Percentiles rank a stretch among this genome's conserved stretches.
Evolutionary conservation across 2,888 invertebrate species (phyloP).

Genomic region (Malthinus flaveolus): DNA sequence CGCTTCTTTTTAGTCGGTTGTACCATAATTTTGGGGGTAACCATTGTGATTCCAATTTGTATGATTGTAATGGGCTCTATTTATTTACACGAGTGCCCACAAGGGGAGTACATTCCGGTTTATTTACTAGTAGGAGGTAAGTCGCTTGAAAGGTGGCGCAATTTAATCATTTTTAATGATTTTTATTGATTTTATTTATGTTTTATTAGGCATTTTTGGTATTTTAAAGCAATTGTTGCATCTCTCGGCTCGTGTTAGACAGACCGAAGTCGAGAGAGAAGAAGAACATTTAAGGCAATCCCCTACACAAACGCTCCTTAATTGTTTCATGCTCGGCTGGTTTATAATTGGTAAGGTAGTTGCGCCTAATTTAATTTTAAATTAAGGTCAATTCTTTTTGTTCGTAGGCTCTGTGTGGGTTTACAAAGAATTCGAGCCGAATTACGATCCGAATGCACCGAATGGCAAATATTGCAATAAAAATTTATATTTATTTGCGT

Average conservation of each 20-base stretch:
- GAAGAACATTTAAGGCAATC: slow-evolving; percentile 59
- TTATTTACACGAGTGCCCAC: slow-evolving; percentile 67
- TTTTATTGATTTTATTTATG: not conserved
- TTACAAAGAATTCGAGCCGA: slow-evolving; percentile 66
- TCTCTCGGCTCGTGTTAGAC: slow-evolving; percentile 59
- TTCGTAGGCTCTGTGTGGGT: slow-evolving; percentile 69
- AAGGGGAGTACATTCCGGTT: slow-evolving; percentile 68
- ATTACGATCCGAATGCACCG: slow-evolving; percentile 54
- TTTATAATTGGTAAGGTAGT: slow-evolving; percentile 63
- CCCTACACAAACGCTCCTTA: slow-evolving; percentile 60
- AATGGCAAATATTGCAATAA: slow-evolving; percentile 64
- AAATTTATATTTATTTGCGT: slow-evolving; percentile 69
- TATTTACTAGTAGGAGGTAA: slow-evolving; percentile 68
- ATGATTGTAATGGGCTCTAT: slow-evolving; percentile 70
- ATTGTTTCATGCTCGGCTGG: slow-evolving; percentile 70
- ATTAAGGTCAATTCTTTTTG: slow-evolving; percentile 13
- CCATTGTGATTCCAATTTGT: slow-evolving; percentile 66
- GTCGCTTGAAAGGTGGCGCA: no score
- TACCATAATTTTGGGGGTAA: slow-evolving; percentile 64
- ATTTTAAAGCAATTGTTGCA: slow-evolving; percentile 65
- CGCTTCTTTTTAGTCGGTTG: slow-evolving; percentile 62
- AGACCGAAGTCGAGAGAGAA: slow-evolving; percentile 59
- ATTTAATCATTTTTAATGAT: not conserved
- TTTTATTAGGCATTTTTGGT: slow-evolving; percentile 62
- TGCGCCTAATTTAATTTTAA: not conserved